Base-by-base conservation (phyloP, 2,113 vertebrate genomes). In the Scopus umbretta region DNA sequence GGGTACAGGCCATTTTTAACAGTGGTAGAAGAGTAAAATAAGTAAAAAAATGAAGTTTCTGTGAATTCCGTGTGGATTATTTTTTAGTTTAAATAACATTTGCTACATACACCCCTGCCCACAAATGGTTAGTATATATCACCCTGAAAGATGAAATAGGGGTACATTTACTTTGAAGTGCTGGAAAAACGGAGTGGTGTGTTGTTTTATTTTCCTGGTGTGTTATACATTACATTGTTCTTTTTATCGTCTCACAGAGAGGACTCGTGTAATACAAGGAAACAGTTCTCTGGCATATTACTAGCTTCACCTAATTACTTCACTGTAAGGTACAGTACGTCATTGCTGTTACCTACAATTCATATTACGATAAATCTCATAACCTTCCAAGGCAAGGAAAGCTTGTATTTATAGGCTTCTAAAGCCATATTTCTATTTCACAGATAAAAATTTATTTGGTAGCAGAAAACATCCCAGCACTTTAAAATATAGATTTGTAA, bases 401-500 rank as follows among this genome's bases (percentile, higher is more conserved):
- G 4, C 13, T 17, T 10, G 5, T 90, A 96, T 96, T 97, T 97
- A 94, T 84, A 42, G 76, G 42, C 53, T 90, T 70, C 90, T 86
- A 52, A 63, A 91, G 76, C 53, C 53, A 19, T 82, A 96, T 96
- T 95, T 97, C 93, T 96, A 6, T 93, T 97, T 92, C 78, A 53
- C 14, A 70, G 61, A 92, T 92, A 88, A 96, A 97, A 94, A 94
- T 65, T 91, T 97, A 95, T 96, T 95, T 90, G 59, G 59, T 86
- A 91, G 63, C 66, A 81, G 70, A 80, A 74, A 94, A 93, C 58
- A 82, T 63, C 78, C 50, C 70, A 92, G n/a, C 34, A 38, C 66
- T 95, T 96, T 94, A 97, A 97, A 96, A 92, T 86, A 96, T 32
- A 95, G 83, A 91, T 95, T 92, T 88, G 58, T 73, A 92, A 49